Percentiles rank a stretch among this genome's conserved stretches.
Evolutionary conservation across 2,797 vertebrate genomes (phyloP).

Genomic region (Pangasius krempfi): DNA sequence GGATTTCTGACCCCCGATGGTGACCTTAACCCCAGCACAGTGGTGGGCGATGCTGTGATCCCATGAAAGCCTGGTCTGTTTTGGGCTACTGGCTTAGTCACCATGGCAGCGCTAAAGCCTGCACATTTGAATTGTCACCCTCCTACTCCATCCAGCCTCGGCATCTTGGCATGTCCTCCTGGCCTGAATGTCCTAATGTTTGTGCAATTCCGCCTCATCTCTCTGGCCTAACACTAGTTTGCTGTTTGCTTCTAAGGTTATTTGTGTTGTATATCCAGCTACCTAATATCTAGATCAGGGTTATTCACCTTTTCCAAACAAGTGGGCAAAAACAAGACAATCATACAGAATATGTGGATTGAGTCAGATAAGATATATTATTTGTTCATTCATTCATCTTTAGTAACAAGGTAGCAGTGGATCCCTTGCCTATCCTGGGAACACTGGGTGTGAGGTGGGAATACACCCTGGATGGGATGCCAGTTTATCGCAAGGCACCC

Average conservation of each 20-base stretch:
- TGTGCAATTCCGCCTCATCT: conserved; percentile 1
- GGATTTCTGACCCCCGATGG: conserved; percentile 41
- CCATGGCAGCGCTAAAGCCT: conserved; percentile 45
- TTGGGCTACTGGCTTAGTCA: conserved; percentile 39
- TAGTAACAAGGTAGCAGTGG: not conserved
- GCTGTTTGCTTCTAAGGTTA: not conserved
- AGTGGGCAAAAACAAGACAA: not conserved
- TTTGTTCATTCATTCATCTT: not conserved
- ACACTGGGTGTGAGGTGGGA: not conserved
- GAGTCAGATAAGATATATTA: not conserved
- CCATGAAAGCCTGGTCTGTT: conserved; percentile 56
- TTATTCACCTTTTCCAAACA: not conserved
- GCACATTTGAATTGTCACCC: conserved; percentile 47
- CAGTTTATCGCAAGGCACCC: not conserved
- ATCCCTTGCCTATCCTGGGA: not conserved
- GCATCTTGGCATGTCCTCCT: conserved; percentile 29
- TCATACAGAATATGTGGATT: not conserved
- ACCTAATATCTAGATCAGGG: not conserved
- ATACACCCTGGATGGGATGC: not conserved
- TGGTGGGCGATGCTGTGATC: conserved; percentile 38
- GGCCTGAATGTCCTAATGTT: conserved; percentile 26
- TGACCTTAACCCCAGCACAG: conserved; percentile 48
- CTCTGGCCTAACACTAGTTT: not conserved
- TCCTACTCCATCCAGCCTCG: conserved; percentile 40
- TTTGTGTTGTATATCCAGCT: not conserved